Evolutionary conservation across 2,888 invertebrate genomes (phyloP).

Genomic region (Eustalomyia histrio): DNA sequence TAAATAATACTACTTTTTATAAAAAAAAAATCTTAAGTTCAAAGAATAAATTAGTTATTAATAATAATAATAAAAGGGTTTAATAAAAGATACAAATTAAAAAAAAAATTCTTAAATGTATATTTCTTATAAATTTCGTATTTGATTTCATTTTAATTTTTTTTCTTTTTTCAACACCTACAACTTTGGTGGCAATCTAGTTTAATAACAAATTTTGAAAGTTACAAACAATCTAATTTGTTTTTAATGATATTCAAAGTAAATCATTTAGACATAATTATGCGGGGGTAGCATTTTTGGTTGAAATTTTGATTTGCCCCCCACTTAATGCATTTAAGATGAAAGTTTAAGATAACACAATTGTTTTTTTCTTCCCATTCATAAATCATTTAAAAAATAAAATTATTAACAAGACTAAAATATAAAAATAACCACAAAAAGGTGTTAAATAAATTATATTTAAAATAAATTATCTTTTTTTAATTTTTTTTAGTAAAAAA

Average conservation of each 20-base stretch:
- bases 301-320: background rate
- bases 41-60: too few species aligned
- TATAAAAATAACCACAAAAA: background rate
- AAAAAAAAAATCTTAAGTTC: too few species aligned
- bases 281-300: background rate
- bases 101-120: too few species aligned
- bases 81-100: too few species aligned
- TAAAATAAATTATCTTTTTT: background rate
- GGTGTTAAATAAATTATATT: background rate
- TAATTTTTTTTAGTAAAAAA: too few species aligned
- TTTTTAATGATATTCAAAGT: background rate
- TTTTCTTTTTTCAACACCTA: background rate
- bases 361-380: background rate
- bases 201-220: background rate
- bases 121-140: conserved; percentile 1
- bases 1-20: too few species aligned
- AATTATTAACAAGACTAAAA: background rate
- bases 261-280: background rate
- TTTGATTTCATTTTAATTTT: background rate
- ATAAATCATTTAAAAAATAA: background rate
- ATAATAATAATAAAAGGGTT: too few species aligned
- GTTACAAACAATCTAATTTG: background rate
- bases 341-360: background rate
- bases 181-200: background rate
- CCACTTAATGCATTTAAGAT: background rate